phyloP scores from a whole-genome alignment of 2,888 invertebrate genomes.

The Caenorhabditis virilis region DNA sequence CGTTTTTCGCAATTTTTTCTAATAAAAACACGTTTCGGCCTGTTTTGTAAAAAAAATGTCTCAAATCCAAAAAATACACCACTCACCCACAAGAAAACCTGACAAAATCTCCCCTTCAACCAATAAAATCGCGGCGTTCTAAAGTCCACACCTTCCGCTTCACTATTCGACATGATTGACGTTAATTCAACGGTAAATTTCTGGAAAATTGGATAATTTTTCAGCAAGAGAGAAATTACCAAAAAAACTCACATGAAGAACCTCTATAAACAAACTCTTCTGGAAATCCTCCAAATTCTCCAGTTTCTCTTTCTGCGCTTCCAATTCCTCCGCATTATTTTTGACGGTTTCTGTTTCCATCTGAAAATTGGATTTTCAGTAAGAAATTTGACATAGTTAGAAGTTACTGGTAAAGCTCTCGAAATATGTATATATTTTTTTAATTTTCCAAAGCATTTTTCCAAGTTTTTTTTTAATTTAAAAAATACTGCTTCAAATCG shows the following conservation, averaged over 20 bases:
- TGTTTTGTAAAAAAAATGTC: too few relatives aligned
- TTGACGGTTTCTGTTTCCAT: slow-evolving; percentile 22
- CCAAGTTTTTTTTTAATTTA: neutral
- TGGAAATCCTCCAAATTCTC: slow-evolving; percentile 47
- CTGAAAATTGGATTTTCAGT: slow-evolving; percentile 5
- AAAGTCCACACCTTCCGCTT: slow-evolving; percentile 84
- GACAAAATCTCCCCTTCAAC: slow-evolving; percentile 90
- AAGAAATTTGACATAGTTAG: too few relatives aligned
- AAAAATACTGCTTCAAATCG: too few relatives aligned
- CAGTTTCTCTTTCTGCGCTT: slow-evolving; percentile 32
- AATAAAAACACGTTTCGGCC: too few relatives aligned
- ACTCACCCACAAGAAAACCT: slow-evolving; percentile 80
- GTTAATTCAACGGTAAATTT: slow-evolving; percentile 96
- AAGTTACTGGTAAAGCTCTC: too few relatives aligned
- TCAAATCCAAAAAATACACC: too few relatives aligned
- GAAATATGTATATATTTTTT: too few relatives aligned
- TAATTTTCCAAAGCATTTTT: too few relatives aligned
- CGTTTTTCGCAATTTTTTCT: too few relatives aligned
- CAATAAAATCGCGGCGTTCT: slow-evolving; percentile 94
- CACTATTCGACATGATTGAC: slow-evolving; percentile 89
- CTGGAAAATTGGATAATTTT: slow-evolving; percentile 68
- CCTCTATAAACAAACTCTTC: slow-evolving; percentile 57
- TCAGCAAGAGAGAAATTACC: neutral
- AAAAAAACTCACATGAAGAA: slow-evolving; percentile 54
- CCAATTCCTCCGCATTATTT: slow-evolving; percentile 28